Conservation (phyloP, 2,797 vertebrate genomes). For the Rhynchotus rufescens region DNA sequence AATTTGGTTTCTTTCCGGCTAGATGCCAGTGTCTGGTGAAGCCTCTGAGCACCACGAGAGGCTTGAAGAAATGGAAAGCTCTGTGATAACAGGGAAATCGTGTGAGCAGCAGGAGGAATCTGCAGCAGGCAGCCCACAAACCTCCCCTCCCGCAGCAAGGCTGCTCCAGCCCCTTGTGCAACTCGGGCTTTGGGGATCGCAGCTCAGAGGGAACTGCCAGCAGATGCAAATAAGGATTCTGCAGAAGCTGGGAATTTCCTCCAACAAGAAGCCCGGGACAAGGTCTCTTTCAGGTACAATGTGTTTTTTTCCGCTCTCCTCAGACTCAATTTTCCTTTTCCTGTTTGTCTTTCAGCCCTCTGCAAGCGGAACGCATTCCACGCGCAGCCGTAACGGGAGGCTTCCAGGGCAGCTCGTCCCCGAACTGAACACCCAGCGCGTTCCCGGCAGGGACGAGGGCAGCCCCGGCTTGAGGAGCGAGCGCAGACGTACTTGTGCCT, state of each 20-base stretch:
- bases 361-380: background rate
- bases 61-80: background rate
- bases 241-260: background rate
- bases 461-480: fast-evolving
- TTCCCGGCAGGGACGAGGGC: background rate
- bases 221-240: background rate
- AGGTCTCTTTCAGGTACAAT: background rate
- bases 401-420: background rate
- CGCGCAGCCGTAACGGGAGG: background rate
- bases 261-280: background rate
- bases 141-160: constrained; percentile 18
- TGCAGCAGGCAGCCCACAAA: background rate
- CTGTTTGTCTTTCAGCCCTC: background rate
- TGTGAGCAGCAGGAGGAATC: background rate
- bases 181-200: constrained; percentile 20
- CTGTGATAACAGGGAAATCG: background rate
- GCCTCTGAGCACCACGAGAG: background rate
- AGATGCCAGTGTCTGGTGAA: constrained; percentile 3
- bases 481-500: constrained; percentile 86
- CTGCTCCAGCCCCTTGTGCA: constrained; percentile 8
- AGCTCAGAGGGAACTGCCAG: constrained; percentile 34
- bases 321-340: background rate
- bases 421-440: fast-evolving
- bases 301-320: background rate
- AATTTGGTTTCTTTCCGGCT: constrained; percentile 14